Evolutionary conservation across 1,140 invertebrate genomes (phyloP).

Genomic region (Drosophila arawakana): DNA sequence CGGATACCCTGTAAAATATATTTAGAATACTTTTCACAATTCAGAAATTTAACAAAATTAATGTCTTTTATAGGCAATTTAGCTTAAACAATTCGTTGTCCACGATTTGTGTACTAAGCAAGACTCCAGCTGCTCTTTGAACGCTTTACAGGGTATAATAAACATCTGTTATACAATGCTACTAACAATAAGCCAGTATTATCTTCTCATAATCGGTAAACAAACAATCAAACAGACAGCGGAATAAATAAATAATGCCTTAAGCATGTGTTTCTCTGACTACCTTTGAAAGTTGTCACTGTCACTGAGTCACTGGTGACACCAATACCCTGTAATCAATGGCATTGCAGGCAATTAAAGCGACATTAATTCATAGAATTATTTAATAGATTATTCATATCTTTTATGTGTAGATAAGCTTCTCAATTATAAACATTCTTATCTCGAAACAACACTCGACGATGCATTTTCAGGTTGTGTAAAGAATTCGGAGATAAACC

Average conservation of each 20-base stretch:
- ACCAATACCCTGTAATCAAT: not conserved
- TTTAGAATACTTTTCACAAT: too few species aligned
- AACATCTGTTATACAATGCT: not conserved
- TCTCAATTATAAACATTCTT: not conserved
- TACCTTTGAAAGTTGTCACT: too few species aligned
- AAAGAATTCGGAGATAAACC: not conserved
- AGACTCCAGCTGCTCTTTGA: too few species aligned
- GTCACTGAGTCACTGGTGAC: not conserved
- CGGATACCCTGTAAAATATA: slow-evolving; percentile 1
- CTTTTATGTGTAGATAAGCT: slow-evolving; percentile 2
- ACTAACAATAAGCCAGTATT: not conserved
- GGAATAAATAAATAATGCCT: slow-evolving; percentile 15
- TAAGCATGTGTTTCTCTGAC: too few species aligned
- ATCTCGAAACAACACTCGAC: not conserved
- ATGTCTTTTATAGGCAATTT: too few species aligned
- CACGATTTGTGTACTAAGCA: too few species aligned
- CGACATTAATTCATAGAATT: not conserved
- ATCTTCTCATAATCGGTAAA: not conserved
- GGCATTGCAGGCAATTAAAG: slow-evolving; percentile 4
- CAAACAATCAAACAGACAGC: slow-evolving; percentile 16
- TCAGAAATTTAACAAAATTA: too few species aligned
- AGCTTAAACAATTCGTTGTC: too few species aligned
- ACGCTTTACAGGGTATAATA: not conserved
- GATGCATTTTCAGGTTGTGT: not conserved
- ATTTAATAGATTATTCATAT: slow-evolving; percentile 4